Evolutionary conservation across 1,140 invertebrate species (phyloP), one percentile per base, ranked within the genome.

Genomic region (Belonocnema kinseyi): DNA sequence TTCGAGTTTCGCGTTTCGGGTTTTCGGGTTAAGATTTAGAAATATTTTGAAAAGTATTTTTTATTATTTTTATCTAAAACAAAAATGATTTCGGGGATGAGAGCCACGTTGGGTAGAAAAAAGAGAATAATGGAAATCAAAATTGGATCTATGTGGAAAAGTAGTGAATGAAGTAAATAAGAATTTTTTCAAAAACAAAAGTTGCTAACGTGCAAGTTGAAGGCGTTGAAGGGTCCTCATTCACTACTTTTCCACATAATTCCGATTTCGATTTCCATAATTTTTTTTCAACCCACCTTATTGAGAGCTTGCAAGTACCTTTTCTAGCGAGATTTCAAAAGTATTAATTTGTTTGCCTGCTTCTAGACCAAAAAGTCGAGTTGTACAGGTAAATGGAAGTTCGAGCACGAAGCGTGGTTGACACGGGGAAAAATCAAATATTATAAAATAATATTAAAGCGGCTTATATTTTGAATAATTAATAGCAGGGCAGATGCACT

Each of bases 1-100:
- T 75, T 83, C 83, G 81, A 80, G 80, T 82, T 85, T n/a, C 76
- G 73, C 77, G 77, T 83, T 78, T 79, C 54, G 13, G 17, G 21
- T 19, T 56, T 17, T 56, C n/a, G 19, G 0, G n/a, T 3, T 17
- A 17, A 56, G 21, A 17, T 19, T 56, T 56, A 0, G 0, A 19
- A 56, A 19, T 17, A 56, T 56, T 7, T 2, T 5, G 1, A 10
- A 58, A 10, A 17, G 19, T 26, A 11, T 58, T 58, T 58, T 58
- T 12, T 12, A 21, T 58, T 1, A 5, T 33, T 66, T 33, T 33
- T 4, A 13, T 33, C 13, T 16, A 12, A 12, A 14, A n/a, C 1
- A 26, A 26, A 40, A 33, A 16, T 66, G 0, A 7, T 40, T n/a
- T 2, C 8, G n/a, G 33, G 13, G 33, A 46, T 40, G 2, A 74